A percentile compares a stretch with the other conserved stretches of the same genome.
phyloP scores from a whole-genome alignment of 92 coral and sea anemone genomes.

The Porites cylindrica region DNA sequence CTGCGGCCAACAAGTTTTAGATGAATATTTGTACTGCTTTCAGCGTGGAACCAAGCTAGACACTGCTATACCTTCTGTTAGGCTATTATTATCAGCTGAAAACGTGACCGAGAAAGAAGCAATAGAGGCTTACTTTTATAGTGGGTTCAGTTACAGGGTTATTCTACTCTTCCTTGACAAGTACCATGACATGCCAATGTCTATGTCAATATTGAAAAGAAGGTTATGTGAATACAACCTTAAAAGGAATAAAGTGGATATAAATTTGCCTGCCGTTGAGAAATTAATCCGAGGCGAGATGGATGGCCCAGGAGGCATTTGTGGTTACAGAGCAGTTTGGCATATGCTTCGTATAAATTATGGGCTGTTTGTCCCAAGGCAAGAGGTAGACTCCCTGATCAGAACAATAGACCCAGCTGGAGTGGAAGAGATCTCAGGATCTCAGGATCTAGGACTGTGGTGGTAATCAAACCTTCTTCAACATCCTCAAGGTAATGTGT shows the following conservation, averaged over 20 bases:
- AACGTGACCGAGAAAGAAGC: too few species aligned
- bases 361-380: constrained; percentile 53
- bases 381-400: constrained; percentile 37
- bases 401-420: constrained; percentile 56
- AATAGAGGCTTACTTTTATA: constrained; percentile 33
- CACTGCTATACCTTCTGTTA: too few species aligned
- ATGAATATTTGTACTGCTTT: too few species aligned
- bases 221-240: constrained; percentile 31
- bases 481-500: too few species aligned
- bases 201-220: neutral
- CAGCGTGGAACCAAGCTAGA: too few species aligned
- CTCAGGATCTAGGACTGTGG: too few species aligned
- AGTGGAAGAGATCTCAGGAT: constrained; percentile 47
- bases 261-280: constrained; percentile 36
- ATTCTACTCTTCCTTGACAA: neutral
- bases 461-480: too few species aligned
- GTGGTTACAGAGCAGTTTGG: constrained; percentile 67
- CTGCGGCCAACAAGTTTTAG: too few species aligned
- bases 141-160: constrained; percentile 11
- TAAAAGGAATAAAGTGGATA: constrained; percentile 26
- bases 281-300: constrained; percentile 29
- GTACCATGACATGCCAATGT: too few species aligned
- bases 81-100: too few species aligned
- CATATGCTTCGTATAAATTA: constrained; percentile 56
- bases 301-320: constrained; percentile 55